Conservation (phyloP, 2,113 vertebrate species). For the Pseudopodoces humilis region DNA sequence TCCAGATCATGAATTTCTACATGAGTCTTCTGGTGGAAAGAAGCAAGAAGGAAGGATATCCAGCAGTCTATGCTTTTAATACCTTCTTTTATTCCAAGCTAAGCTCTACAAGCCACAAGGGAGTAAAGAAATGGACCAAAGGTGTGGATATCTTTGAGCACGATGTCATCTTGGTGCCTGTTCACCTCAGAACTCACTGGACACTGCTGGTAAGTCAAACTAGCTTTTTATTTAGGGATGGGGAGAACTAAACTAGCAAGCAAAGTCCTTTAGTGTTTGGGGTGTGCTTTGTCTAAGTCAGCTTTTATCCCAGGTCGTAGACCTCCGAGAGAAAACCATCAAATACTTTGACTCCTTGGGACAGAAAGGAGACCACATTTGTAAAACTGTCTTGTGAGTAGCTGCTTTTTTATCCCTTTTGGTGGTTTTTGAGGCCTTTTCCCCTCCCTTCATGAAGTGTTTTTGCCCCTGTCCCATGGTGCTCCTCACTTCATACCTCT, state of each 20-base stretch:
- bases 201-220: constrained; percentile 83
- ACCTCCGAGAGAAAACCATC: constrained; percentile 81
- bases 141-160: constrained; percentile 85
- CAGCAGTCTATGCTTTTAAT: constrained; percentile 85
- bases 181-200: constrained; percentile 90
- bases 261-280: neutral
- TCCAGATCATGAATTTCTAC: constrained; percentile 95
- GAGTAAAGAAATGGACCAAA: constrained; percentile 90
- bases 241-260: neutral
- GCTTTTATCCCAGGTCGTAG: constrained; percentile 80
- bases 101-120: constrained; percentile 75
- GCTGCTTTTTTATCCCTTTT: neutral
- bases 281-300: neutral
- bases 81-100: constrained; percentile 93
- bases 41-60: constrained; percentile 69
- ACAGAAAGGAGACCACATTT: constrained; percentile 83
- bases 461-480: neutral
- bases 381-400: constrained; percentile 87
- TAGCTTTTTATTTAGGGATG: neutral
- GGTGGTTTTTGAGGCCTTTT: neutral
- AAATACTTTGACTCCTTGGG: constrained; percentile 89
- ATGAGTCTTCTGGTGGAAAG: constrained; percentile 87
- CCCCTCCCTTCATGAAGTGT: too few relatives aligned
- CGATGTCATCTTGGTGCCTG: constrained; percentile 86
- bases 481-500: neutral